Percentiles rank a stretch among this genome's conserved stretches.
Evolutionary conservation across 2,113 vertebrate genomes (phyloP).

Genomic region (Montifringilla adamsi): DNA sequence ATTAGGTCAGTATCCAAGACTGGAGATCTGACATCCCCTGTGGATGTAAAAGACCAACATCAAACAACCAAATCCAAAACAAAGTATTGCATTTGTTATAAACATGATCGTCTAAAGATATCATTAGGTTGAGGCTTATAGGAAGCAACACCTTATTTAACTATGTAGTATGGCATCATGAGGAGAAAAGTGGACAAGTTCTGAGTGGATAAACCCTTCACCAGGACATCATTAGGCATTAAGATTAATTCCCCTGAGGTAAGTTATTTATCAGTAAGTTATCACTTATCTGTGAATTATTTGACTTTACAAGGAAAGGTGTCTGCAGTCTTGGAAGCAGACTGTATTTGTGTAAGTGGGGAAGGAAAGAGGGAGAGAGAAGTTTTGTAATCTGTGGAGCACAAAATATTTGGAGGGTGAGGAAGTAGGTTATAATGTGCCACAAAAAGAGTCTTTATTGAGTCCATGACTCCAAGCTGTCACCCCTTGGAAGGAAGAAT

Average conservation of each 20-base stretch:
- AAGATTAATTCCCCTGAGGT: neutral
- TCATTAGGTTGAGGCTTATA: neutral
- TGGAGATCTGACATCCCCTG: neutral
- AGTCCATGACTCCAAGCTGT: neutral
- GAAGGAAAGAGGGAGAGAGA: neutral
- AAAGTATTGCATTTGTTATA: neutral
- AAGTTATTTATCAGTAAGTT: neutral
- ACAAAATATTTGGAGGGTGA: neutral
- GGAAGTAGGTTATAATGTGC: neutral
- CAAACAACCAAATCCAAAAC: neutral
- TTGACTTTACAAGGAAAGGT: neutral
- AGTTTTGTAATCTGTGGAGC: neutral
- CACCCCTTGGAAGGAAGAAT: neutral
- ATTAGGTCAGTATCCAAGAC: neutral
- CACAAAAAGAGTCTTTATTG: neutral
- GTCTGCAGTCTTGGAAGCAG: neutral
- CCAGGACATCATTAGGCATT: neutral
- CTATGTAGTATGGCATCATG: neutral
- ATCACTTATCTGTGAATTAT: neutral
- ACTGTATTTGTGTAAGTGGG: neutral
- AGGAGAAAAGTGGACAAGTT: neutral
- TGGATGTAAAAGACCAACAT: neutral
- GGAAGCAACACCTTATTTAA: neutral
- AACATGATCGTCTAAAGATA: neutral
- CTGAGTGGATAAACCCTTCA: neutral